Base-by-base conservation (phyloP, 92 coral and sea anemone species). In the Siderastrea radians region DNA sequence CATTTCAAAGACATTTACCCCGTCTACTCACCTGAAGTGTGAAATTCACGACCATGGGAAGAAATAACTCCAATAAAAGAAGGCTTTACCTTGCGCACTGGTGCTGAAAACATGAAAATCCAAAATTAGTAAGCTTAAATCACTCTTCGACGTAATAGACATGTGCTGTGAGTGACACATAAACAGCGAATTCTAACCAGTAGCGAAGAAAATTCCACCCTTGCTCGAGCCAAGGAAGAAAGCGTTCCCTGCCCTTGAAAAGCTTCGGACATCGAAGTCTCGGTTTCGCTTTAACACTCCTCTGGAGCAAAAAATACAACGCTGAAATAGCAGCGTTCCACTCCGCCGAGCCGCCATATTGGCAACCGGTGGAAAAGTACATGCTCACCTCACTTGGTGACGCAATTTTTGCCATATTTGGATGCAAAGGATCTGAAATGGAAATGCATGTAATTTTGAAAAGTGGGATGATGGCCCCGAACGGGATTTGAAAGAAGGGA, bases 261-360 rank as follows among this genome's bases (percentile, higher is more conserved):
- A 63, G 15, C 16, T 49, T 4, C 81, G 71, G 63, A 45, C 49
- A 50, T 10, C 49, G 73, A 49, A 63, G 81, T 62, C 65, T 6
- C 15, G 62, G 11, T 6, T 63, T 62, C n/a, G 72, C 9, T 48
- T 84, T 2, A 43, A 46, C 11, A 64, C 74, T 62, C 73, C 87
- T 50, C 87, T 84, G 48, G 62, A 75, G 77, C 87, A 84, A 74
- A 74, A 72, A 72, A 72, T 50, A 61, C 87, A 84, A 49, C 87
- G 60, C 72, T 53, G 80, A 38, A 84, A 7, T 9, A 84, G 52
- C 43, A 72, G 26, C 0, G 7, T 11, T 16, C 87, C 87, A 61
- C 63, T 59, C 63, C 87, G 52, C 61, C 72, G 87, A 84, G 87
- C 87, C 81, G 87, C 87, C 87, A 84, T 84, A 38, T 84, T 84